phyloP scores from a whole-genome alignment of 2,797 vertebrate species.

The Cichlasoma orientale region DNA sequence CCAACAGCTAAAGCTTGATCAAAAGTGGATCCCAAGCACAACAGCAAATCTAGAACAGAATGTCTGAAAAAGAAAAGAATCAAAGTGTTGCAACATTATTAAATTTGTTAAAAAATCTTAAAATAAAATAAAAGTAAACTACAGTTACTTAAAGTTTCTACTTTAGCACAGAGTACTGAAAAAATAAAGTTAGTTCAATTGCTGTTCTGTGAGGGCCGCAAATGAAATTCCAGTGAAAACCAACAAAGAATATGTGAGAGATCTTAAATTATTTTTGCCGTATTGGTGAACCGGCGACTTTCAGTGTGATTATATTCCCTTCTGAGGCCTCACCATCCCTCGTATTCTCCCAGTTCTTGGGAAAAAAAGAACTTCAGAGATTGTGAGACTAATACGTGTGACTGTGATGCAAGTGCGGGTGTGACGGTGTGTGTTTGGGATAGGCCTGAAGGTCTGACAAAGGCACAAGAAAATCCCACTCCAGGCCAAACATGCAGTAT shows the following conservation, averaged over 20 bases:
- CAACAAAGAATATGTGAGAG: neutral
- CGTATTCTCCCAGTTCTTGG: neutral
- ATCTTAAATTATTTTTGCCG: neutral
- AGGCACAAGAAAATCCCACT: slow-evolving; percentile 59
- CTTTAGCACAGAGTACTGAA: neutral
- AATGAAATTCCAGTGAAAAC: neutral
- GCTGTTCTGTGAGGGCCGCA: neutral
- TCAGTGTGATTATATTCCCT: neutral
- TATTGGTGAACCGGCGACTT: neutral
- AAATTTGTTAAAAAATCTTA: neutral
- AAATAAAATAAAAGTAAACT: neutral
- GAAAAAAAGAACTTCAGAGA: neutral
- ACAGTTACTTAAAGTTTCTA: neutral
- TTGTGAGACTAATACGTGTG: slow-evolving; percentile 17
- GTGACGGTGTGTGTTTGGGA: slow-evolving; percentile 45
- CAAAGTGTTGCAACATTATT: neutral
- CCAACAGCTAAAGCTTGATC: neutral
- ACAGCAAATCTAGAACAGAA: neutral
- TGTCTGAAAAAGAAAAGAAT: neutral
- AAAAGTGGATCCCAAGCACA: too few relatives aligned
- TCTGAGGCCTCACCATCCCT: neutral
- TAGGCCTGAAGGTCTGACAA: slow-evolving; percentile 51
- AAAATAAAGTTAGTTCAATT: neutral
- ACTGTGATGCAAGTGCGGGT: slow-evolving; percentile 37
- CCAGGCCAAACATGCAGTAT: slow-evolving; percentile 62